These are phyloP conservation scores for Andrena minutula DNA, from an alignment of 2,888 invertebrate genomes.

Conservation along the genomic window DNA sequence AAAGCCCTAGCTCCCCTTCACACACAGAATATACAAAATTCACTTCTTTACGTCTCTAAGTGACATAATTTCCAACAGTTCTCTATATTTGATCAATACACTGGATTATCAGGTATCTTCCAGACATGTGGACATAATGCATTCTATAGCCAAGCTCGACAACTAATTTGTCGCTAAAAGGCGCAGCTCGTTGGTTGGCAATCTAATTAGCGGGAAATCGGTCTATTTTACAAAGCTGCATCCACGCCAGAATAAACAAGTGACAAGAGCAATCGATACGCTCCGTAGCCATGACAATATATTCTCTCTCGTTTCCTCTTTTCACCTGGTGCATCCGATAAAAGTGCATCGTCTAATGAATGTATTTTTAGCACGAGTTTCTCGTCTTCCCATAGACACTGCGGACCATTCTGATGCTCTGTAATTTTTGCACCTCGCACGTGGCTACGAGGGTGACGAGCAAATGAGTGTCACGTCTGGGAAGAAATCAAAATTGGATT, in stretches of 20 bases:
- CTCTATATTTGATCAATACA: too few relatives aligned
- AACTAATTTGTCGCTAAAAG: conserved; percentile 20
- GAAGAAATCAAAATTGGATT: too few relatives aligned
- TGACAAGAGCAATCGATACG: conserved; percentile 45
- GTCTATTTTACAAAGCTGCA: conserved; percentile 24
- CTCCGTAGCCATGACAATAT: conserved; percentile 19
- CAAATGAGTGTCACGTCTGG: too few relatives aligned
- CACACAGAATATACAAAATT: too few relatives aligned
- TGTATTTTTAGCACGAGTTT: conserved; percentile 7
- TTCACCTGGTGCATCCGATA: background rate
- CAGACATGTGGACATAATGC: background rate
- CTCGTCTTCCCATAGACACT: background rate
- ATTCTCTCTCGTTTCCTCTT: conserved; percentile 4
- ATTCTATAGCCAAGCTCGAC: background rate
- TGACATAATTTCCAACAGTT: too few relatives aligned
- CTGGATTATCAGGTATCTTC: background rate
- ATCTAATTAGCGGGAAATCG: conserved; percentile 46
- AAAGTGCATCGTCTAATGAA: background rate
- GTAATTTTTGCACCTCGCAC: too few relatives aligned
- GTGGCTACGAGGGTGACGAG: too few relatives aligned
- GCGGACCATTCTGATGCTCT: background rate
- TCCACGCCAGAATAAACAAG: conserved; percentile 44
- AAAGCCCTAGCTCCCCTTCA: too few relatives aligned
- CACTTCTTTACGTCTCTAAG: too few relatives aligned
- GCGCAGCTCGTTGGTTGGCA: background rate